Percentiles rank a stretch among this genome's conserved stretches.
These are phyloP conservation scores for Aplodontia rufa DNA, from an alignment of 2,113 vertebrate genomes.

Conservation along the genomic window DNA sequence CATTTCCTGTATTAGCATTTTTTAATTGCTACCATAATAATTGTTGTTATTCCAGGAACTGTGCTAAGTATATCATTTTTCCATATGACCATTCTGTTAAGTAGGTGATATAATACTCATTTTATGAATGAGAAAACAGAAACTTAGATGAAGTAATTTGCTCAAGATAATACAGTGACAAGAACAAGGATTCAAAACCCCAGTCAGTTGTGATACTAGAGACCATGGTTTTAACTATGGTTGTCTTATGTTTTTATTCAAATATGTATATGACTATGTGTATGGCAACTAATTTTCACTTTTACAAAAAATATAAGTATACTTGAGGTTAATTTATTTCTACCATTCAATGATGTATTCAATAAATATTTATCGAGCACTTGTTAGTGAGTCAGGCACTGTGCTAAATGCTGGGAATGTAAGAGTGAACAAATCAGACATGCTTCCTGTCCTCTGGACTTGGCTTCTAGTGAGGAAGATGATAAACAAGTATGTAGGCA, in stretches of 20 bases:
- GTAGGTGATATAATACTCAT: not conserved
- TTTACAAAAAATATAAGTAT: conserved; percentile 13
- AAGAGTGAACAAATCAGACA: not conserved
- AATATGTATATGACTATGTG: not conserved
- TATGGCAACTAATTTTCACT: not conserved
- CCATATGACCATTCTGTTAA: not conserved
- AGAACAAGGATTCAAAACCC: not conserved
- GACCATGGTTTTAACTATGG: conserved; percentile 18
- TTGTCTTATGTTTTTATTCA: not conserved
- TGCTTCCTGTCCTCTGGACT: not conserved
- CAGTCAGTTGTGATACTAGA: not conserved
- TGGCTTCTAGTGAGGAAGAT: conserved; percentile 3
- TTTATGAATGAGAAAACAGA: conserved; percentile 40
- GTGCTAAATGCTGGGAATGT: not conserved
- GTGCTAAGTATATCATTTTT: conserved; percentile 12
- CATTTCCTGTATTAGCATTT: not conserved
- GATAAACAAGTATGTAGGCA: not conserved
- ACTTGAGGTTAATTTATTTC: not conserved
- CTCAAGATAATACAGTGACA: not conserved
- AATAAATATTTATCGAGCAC: not conserved
- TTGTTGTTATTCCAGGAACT: not conserved
- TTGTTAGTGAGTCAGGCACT: not conserved
- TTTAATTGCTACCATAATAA: conserved; percentile 14
- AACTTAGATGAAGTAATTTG: conserved; percentile 36
- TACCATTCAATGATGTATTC: not conserved